Evolutionary conservation across 2,113 vertebrate species (phyloP).

Genomic region (Bubo blakistoni): DNA sequence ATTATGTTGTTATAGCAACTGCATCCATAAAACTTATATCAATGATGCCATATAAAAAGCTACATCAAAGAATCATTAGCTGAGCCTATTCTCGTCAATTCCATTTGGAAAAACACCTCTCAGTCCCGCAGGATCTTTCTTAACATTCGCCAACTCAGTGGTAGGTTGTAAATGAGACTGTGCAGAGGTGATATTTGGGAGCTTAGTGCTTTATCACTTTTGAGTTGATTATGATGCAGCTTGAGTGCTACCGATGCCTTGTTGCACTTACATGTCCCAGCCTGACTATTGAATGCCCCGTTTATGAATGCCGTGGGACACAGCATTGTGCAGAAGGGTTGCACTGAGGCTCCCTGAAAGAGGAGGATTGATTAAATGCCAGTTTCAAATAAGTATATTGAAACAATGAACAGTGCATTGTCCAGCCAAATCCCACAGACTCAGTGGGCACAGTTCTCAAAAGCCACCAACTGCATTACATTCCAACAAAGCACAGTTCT

Average conservation of each 20-base stretch:
- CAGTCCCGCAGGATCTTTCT: constrained; percentile 22
- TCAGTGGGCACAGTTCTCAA: neutral
- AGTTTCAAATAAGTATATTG: neutral
- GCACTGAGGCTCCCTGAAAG: neutral
- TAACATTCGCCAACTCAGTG: neutral
- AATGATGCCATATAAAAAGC: constrained; percentile 58
- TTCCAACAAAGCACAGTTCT: neutral
- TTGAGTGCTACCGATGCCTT: neutral
- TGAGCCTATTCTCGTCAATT: constrained; percentile 6
- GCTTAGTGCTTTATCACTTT: neutral
- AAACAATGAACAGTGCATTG: neutral
- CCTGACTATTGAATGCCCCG: neutral
- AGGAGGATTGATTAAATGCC: neutral
- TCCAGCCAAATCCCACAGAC: neutral
- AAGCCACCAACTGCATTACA: neutral
- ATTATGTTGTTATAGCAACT: constrained; percentile 70
- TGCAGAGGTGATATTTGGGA: neutral
- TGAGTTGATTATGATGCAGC: neutral
- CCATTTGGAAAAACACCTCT: constrained; percentile 45
- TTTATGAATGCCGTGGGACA: neutral
- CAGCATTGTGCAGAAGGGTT: neutral
- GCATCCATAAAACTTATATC: constrained; percentile 65
- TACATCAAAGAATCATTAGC: constrained; percentile 53
- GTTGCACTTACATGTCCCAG: neutral
- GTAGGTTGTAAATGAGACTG: neutral